Evolutionary conservation across 2,888 invertebrate species (phyloP).

Genomic region (Pseudococcus jackbeardsleyi): DNA sequence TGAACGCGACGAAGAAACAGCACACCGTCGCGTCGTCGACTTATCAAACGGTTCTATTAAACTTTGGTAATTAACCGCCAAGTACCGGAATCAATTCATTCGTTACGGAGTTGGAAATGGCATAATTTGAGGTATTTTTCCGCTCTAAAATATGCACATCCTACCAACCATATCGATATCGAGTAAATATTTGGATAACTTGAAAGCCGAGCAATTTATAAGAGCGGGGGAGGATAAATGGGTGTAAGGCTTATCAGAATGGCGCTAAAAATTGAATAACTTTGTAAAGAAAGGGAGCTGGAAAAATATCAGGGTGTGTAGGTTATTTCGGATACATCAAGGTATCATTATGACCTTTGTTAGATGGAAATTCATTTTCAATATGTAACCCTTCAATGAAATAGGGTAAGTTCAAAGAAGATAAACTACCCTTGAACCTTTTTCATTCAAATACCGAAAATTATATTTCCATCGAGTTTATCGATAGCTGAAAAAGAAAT

Average conservation of each 20-base stretch:
- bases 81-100: slow-evolving; percentile 1
- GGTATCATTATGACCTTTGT: neutral
- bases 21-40: neutral
- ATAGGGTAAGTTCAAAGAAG: neutral
- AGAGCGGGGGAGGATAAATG: too few relatives aligned
- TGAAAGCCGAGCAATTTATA: too few relatives aligned
- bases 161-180: neutral
- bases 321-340: neutral
- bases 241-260: neutral
- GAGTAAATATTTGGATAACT: neutral
- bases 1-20: neutral
- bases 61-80: slow-evolving; percentile 13
- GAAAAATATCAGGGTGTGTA: neutral
- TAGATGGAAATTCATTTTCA: neutral
- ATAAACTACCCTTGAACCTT: neutral
- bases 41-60: slow-evolving; percentile 2
- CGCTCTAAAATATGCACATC: neutral
- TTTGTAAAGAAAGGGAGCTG: neutral
- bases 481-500: too few relatives aligned
- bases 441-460: neutral
- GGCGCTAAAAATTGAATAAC: neutral
- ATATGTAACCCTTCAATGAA: neutral
- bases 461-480: neutral
- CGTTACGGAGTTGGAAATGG: neutral
- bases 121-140: neutral